Evolutionary conservation across 2,888 invertebrate species (phyloP).

Genomic region (Xestia rhomboidea): DNA sequence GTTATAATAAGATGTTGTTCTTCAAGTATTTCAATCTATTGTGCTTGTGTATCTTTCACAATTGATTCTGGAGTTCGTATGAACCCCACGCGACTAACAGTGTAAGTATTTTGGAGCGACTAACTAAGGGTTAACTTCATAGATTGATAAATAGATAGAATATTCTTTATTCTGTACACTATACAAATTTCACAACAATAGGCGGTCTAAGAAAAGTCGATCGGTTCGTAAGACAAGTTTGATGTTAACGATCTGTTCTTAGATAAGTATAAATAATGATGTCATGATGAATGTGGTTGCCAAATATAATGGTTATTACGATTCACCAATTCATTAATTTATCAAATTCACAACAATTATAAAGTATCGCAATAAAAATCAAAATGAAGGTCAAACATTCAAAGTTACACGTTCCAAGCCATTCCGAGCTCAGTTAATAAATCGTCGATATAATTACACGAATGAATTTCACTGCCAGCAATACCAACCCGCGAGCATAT

Average conservation of each 20-base stretch:
- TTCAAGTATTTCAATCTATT: no score
- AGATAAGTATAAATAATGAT: neutral
- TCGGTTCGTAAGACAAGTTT: no score
- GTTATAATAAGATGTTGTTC: no score
- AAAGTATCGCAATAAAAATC: conserved; percentile 16
- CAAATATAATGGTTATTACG: neutral
- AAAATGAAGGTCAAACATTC: conserved; percentile 29
- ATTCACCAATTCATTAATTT: conserved; percentile 6
- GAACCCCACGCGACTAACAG: no score
- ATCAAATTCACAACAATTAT: conserved; percentile 3
- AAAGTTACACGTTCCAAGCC: conserved; percentile 31
- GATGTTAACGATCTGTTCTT: neutral
- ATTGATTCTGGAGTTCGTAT: no score
- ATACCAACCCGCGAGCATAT: conserved; percentile 55
- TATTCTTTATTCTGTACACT: no score
- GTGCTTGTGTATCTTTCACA: no score
- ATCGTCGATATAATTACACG: conserved; percentile 63
- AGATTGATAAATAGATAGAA: no score
- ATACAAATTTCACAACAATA: no score
- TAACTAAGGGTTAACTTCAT: no score
- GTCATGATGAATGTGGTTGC: neutral
- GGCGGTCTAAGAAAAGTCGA: no score
- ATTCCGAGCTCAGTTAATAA: conserved; percentile 47
- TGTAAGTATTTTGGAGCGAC: no score
- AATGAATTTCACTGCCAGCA: conserved; percentile 57